Evolutionary conservation across 2,113 vertebrate genomes (phyloP), one percentile per base, ranked within the genome.

Genomic region (Toxotes jaculatrix): DNA sequence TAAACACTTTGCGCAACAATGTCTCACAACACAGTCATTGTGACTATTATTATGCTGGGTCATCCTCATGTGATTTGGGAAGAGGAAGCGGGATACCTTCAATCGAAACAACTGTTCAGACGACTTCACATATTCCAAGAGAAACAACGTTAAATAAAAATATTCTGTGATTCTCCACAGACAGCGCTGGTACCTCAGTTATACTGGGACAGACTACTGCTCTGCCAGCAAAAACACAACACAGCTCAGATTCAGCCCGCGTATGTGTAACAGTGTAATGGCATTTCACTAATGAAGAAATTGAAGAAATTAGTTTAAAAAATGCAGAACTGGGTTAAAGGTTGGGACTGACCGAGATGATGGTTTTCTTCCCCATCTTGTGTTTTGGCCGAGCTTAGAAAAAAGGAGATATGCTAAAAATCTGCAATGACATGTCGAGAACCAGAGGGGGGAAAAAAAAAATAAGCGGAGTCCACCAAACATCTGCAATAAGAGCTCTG

Each of bases 221-320:
- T 79, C 61, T 3, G 17, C 61, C 65, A 32, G 73, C 60, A 19
- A 31, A 38, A 31, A 23, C 70, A 74, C 47, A 83, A 83, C 83
- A 67, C 60, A 31, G 77, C 78, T 74, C 70, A 49, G 69, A 88
- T 69, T 90, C 80, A 83, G 69, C 36, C 32, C 21, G 49, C 38
- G 66, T 42, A 80, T 79, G 70, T 82, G 63, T 61, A 87, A 80
- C 74, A 77, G 77, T 64, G 45, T 93, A 92, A 93, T 93, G 78
- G 81, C 69, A 94, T 93, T 94, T 92, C 66, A 68, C 89, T 92
- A 93, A 94, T 90, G 80, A 84, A 88, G 76, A 81, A 90, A 89
- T 84, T 76, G 70, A 82, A 86, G 79, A 79, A 90, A 90, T 89
- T 80, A 64, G 83, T 81, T 94, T 90, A 87, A 85, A 90, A 91